Base-by-base conservation (phyloP, 2,797 vertebrate genomes). In the Limosa lapponica region DNA sequence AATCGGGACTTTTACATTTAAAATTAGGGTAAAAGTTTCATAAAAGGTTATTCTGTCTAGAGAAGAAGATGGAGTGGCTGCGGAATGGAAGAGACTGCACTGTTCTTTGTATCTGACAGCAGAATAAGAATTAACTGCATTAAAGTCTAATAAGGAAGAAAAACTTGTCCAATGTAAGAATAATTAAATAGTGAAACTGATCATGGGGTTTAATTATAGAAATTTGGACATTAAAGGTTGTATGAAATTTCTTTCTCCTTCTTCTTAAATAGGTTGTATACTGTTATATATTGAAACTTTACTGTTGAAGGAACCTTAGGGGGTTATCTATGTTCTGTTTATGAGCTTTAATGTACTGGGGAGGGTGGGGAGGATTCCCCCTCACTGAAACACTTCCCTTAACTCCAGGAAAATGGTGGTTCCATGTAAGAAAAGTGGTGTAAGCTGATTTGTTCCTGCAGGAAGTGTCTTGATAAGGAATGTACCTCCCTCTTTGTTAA, bases 311-410 rank as follows among this genome's bases (percentile, higher is more conserved):
- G 7, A 58, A 34, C 10, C 8, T 44, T 74, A 37, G 28, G 30
- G 43, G 37, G 16, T 71, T 27, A 20, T 67, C 13, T 64, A 17
- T 5, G 11, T 85, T 82, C 13, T 82, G 28, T 48, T 80, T 66
- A 14, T 58, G 54, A 73, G 12, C 28, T 87, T 66, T 61, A 51
- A n/a, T 34, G 67, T 85, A 12, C 28, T 43, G 36, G 11, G 3
- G 2, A 6, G 30, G 2, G 13, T n/a, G n/a, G n/a, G n/a, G n/a
- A n/a, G 11, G 13, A 5, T 46, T 74, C 17, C 15, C 11, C 5
- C 4, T 58, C 36, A 7, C 8, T 57, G 23, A 81, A 54, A 71
- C 18, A 13, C 2, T 88, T 73, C 25, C 59, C 28, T 54, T 27
- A 90, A 34, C 23, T 75, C 10, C 4, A 24, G 34, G 41, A 10